Conservation (phyloP, 1,140 invertebrate genomes). For the Nomia melanderi region DNA sequence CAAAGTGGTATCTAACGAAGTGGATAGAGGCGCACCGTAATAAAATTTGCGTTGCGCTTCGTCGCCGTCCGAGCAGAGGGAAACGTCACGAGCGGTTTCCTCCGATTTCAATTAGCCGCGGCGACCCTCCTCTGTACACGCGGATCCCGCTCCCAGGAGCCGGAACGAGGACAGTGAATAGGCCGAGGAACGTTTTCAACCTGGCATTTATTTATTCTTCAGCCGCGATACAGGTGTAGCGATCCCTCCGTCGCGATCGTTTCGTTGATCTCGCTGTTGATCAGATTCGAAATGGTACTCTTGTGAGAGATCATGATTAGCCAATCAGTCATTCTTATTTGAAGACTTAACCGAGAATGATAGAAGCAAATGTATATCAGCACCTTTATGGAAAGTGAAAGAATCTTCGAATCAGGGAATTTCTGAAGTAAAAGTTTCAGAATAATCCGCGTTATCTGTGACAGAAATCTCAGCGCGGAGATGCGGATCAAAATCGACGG, state of each 20-base stretch:
- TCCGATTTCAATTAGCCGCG: slow-evolving; percentile 69
- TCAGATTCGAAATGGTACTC: too few species aligned
- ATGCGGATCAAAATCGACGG: slow-evolving; percentile 46
- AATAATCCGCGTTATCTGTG: too few species aligned
- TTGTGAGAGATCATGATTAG: too few species aligned
- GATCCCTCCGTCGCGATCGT: background rate
- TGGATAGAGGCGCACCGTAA: slow-evolving; percentile 69
- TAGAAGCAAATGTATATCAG: too few species aligned
- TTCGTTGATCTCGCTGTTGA: background rate
- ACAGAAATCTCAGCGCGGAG: slow-evolving; percentile 34
- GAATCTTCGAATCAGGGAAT: too few species aligned
- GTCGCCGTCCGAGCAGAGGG: slow-evolving; percentile 52
- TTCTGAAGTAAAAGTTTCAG: too few species aligned
- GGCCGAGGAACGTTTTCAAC: background rate
- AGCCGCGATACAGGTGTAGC: background rate
- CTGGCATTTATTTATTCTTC: slow-evolving; percentile 11
- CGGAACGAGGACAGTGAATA: background rate
- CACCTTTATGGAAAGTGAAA: too few species aligned
- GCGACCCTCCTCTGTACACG: slow-evolving; percentile 15
- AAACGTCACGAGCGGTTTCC: slow-evolving; percentile 69
- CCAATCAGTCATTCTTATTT: too few species aligned
- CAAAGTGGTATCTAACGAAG: slow-evolving; percentile 75
- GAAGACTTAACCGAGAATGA: too few species aligned
- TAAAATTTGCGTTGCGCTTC: slow-evolving; percentile 70
- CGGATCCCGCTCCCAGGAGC: background rate